A percentile compares a stretch with the other conserved stretches of the same genome.
Conservation (phyloP, 1,140 invertebrate species). For the Ostrea denselamellosa region DNA sequence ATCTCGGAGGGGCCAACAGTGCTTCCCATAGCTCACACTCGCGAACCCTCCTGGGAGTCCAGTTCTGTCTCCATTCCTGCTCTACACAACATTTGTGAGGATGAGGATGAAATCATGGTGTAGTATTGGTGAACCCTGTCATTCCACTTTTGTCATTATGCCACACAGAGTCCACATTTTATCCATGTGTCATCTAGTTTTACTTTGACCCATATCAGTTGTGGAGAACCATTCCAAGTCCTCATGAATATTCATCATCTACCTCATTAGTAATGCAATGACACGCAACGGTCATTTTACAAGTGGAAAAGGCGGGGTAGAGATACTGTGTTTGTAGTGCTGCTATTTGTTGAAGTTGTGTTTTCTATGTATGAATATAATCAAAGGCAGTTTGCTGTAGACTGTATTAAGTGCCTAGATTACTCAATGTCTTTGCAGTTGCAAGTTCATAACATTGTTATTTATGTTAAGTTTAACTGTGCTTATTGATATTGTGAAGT, state of each 20-base stretch:
- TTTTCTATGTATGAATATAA: not conserved
- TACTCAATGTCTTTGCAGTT: not conserved
- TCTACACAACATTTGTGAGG: slow-evolving; percentile 45
- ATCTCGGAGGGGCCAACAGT: not conserved
- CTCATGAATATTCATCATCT: slow-evolving; percentile 29
- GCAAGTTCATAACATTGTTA: slow-evolving; percentile 12
- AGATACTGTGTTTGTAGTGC: slow-evolving; percentile 14
- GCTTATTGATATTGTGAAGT: slow-evolving; percentile 10
- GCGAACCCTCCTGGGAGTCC: slow-evolving; percentile 42
- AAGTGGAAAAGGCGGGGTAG: not conserved
- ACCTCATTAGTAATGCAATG: slow-evolving; percentile 30
- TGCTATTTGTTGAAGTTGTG: not conserved
- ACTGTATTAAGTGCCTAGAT: slow-evolving; percentile 22
- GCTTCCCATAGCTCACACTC: slow-evolving; percentile 29
- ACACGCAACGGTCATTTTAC: slow-evolving; percentile 1
- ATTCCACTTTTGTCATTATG: slow-evolving; percentile 2
- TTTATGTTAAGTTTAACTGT: slow-evolving; percentile 18
- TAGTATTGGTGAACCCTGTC: slow-evolving; percentile 33
- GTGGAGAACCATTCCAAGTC: slow-evolving; percentile 31
- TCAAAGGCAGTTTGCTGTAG: not conserved
- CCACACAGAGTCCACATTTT: not conserved
- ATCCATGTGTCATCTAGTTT: not conserved
- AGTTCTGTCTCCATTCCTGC: slow-evolving; percentile 35
- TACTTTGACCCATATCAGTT: slow-evolving; percentile 28
- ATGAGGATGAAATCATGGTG: slow-evolving; percentile 46